Base-by-base conservation (phyloP, 2,113 vertebrate genomes). In the Cottus gobio region DNA sequence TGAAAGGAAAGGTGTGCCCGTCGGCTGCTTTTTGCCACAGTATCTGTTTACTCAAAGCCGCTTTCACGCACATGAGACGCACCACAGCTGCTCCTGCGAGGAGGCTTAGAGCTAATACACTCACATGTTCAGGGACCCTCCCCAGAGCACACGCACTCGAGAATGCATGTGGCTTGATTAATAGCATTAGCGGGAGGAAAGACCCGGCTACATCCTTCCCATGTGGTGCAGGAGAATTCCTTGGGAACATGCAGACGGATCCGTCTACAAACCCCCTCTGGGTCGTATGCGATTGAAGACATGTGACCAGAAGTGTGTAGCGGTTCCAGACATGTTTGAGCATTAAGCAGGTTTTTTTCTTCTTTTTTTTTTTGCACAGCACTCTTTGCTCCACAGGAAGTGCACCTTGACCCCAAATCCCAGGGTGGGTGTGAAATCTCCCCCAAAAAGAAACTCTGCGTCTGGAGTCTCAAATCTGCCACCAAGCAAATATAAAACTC, bases 1-100 rank as follows among this genome's bases (percentile, higher is more conserved):
- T 88, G 87, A 87, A 87, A 79, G 80, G 76, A 78, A 85, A 90
- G 89, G 89, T 87, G 87, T 83, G 86, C 79, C 85, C 30, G 73
- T 67, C 75, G 67, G 46, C 79, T 76, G 66, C 76, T 71, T 83
- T 77, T 75, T 64, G 82, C 62, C 78, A 52, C 30, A 7, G 89
- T 90, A 39, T 93, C 85, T 73, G 69, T 92, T 93, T 89, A 91
- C 93, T 62, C 72, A 79, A 75, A 84, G 72, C 83, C 78, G 71
- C 62, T 52, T 56, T 74, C 77, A 37, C 70, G 64, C 71, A 57
- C 54, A 66, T 56, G 68, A 61, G 85, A 85, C 71, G 42, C 62
- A 20, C 28, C 24, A 52, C 91, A 91, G 91, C 92, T 92, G 90
- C 84, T 82, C 57, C 87, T 61, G 82, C 34, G 70, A 69, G 46